Evolutionary conservation across 64 coral and sea anemone species (phyloP), one percentile per base, ranked within the genome.

Genomic region (Montipora efflorescens): DNA sequence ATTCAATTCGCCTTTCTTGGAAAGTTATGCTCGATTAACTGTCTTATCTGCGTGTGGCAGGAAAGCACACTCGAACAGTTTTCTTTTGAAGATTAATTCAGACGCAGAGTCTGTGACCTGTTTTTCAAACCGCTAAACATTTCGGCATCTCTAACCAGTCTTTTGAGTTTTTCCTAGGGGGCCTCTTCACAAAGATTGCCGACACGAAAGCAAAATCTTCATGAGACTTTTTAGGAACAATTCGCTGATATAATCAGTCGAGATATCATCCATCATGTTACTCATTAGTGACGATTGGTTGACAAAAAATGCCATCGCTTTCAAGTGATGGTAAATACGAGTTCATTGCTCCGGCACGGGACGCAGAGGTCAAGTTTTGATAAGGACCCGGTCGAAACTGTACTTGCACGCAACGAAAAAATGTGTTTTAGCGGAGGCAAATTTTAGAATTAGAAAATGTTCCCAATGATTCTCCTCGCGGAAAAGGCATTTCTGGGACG

Each of bases 361-460:
- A 86, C 82, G 66, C 15, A 71, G 13, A 72, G 82, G 82, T 86
- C 82, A 86, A 86, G 82, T 71, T 86, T 86, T 71, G 82, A 86
- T 86, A 86, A 86, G 82, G 47, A 68, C 19, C 44, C 16, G n/a
- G 4, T 71, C 68, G 19, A 23, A 46, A 21, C 44, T 14, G 4
- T 16, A 64, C 18, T 49, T 86, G 82, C 82, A 86, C 82, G 82
- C 82, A 86, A 86, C 43, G 18, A 11, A 86, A 86, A 86, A 49
- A 86, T 86, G 62, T 64, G 47, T 12, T 50, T 4, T 2, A 20
- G 3, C 13, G 45, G 8, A 9, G 22, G 44, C 23, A 44, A 2
- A 13, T 45, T 76, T 46, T 46, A 14, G 36, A 45, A 76, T 2
- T 4, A 76, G 23, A 12, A 12, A 4, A 11, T 7, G 6, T 36